Base-by-base conservation (phyloP, 2,113 vertebrate genomes). In the Neolamprologus ventralis region DNA sequence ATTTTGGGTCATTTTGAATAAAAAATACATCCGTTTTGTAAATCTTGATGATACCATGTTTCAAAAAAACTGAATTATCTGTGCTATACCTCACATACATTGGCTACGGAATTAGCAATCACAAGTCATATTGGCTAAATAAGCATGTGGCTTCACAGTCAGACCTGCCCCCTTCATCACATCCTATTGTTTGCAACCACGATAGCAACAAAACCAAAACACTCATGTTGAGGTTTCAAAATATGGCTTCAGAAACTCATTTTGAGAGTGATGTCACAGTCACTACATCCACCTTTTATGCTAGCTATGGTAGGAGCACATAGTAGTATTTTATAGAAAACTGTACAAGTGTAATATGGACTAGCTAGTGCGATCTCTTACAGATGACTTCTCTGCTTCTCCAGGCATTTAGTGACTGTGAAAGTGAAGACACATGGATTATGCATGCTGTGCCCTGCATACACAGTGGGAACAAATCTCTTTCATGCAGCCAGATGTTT, bases 261-360 rank as follows among this genome's bases (percentile, higher is more conserved):
- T 0, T n/a, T 65, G 60, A 26, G 13, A 0, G 5, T 2, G 13
- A 45, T 45, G 12, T 71, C 21, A 71, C 21, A 71, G 3, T 71
- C 8, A 42, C 65, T 17, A 45, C 5, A 23, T 1, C 21, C 21
- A 45, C 0, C 14, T 73, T 73, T 73, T 45, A 26, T 45, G 12
- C 68, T 73, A 7, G 68, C 68, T 45, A 45, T 73, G 40, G 16
- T n/a, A 78, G 16, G 71, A 49, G 2, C 17, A 31, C 6, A 47
- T 26, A 73, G 68, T 73, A 26, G 68, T 17, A 28, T 7, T 45
- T 17, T 78, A 17, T 11, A 16, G 73, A 21, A 45, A 0, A 55
- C 23, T 47, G 13, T 47, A 17, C 16, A 28, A 21, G 13, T 31
- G n/a, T n/a, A 8, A 13, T 28, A 9, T 26, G 33, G 4, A 10